These are phyloP conservation scores for Ericerus pela DNA, from an alignment of 1,140 invertebrate genomes.

Conservation along the genomic window DNA sequence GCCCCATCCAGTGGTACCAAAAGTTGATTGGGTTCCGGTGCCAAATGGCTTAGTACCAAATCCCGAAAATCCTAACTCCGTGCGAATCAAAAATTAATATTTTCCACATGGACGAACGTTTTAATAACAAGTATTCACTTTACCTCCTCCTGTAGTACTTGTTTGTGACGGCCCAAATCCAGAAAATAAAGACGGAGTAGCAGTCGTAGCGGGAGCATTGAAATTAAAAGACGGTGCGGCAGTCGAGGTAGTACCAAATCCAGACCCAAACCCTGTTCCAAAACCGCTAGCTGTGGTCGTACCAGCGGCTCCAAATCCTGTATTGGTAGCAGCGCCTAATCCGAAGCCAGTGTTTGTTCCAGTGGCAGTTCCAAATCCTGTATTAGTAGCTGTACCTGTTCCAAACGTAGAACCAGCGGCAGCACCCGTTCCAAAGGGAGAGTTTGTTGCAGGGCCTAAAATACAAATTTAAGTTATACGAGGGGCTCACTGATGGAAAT, in stretches of 20 bases:
- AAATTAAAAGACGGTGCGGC: conserved; percentile 16
- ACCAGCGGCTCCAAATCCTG: conserved; percentile 39
- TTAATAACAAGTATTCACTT: not conserved
- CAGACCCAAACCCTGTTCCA: conserved; percentile 8
- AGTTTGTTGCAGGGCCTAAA: too few relatives aligned
- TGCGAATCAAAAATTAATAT: not conserved
- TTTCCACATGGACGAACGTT: not conserved
- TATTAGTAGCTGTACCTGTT: conserved; percentile 34
- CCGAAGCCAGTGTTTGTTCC: too few relatives aligned
- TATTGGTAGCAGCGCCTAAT: conserved; percentile 22
- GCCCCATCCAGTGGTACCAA: not conserved
- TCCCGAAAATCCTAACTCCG: conserved; percentile 12
- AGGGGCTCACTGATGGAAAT: not conserved
- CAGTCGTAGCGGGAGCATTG: conserved; percentile 14
- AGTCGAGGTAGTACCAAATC: conserved; percentile 21
- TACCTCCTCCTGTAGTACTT: conserved; percentile 14
- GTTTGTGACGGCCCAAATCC: conserved; percentile 24
- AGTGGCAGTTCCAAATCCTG: conserved; percentile 22
- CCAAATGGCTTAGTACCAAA: conserved; percentile 13
- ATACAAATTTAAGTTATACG: conserved; percentile 36
- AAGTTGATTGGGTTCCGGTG: conserved; percentile 1
- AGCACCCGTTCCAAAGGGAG: not conserved
- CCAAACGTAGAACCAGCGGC: conserved; percentile 36
- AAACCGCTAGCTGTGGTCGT: conserved; percentile 22
- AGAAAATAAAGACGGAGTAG: conserved; percentile 22